Percentiles rank a stretch among this genome's conserved stretches.
These are phyloP conservation scores for Lontra canadensis DNA, from an alignment of 2,113 vertebrate genomes.

Conservation along the genomic window DNA sequence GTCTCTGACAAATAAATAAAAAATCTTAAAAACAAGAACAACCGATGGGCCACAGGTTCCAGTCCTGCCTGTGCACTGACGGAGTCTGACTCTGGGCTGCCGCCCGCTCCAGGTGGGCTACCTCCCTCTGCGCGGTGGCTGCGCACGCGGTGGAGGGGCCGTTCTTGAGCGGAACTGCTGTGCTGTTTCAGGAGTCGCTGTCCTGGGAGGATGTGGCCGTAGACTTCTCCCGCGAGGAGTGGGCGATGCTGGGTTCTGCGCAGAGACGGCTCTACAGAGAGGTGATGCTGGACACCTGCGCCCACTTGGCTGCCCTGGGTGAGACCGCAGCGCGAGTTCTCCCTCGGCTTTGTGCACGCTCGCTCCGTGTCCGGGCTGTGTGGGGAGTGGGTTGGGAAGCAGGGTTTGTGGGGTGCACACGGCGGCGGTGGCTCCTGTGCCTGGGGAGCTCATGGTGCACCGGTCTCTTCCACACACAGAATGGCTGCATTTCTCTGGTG, in stretches of 20 bases:
- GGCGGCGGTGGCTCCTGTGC: background rate
- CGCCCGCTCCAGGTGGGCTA: too few species aligned
- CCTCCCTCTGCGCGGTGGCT: too few species aligned
- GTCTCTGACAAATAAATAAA: too few species aligned
- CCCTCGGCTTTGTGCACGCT: fast-evolving
- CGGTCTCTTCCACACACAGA: background rate
- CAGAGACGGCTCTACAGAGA: slow-evolving; percentile 17
- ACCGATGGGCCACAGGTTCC: background rate
- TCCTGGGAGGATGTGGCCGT: background rate
- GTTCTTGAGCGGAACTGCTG: background rate
- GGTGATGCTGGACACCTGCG: slow-evolving; percentile 3
- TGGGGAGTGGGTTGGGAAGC: background rate
- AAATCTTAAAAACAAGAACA: too few species aligned
- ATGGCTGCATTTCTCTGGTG: background rate
- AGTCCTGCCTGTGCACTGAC: background rate
- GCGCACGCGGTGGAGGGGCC: fast-evolving
- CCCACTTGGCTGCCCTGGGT: background rate
- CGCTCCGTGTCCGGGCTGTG: fast-evolving
- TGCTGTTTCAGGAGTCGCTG: background rate
- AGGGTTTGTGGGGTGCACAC: background rate
- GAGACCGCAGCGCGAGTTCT: fast-evolving
- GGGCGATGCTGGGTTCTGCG: background rate
- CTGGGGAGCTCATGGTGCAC: background rate
- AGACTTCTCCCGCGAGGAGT: slow-evolving; percentile 38
- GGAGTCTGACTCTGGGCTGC: background rate